Evolutionary conservation across 2,797 vertebrate genomes (phyloP).

Genomic region (Nyctibius grandis): DNA sequence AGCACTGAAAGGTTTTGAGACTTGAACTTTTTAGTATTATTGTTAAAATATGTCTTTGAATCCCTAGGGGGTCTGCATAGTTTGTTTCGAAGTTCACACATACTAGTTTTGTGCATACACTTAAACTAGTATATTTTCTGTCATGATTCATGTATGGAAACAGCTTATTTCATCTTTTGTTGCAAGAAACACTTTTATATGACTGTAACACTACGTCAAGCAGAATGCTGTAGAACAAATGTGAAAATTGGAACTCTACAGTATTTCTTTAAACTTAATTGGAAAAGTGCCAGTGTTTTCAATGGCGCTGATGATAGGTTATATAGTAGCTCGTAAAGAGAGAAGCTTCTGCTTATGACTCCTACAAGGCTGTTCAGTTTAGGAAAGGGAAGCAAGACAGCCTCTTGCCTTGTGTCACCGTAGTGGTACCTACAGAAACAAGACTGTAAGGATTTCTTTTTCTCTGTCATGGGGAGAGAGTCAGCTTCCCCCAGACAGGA

Average conservation of each 20-base stretch:
- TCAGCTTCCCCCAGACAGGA: neutral
- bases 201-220: neutral
- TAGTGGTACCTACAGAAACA: neutral
- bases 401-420: neutral
- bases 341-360: neutral
- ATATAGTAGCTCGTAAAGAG: neutral
- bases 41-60: neutral
- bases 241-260: neutral
- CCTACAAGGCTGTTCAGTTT: neutral
- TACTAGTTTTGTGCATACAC: neutral
- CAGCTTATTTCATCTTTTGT: neutral
- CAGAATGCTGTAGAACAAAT: neutral
- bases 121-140: neutral
- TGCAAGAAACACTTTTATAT: neutral
- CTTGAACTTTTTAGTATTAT: neutral
- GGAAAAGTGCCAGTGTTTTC: neutral
- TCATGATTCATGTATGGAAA: neutral
- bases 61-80: neutral
- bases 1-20: neutral
- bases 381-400: neutral
- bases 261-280: neutral
- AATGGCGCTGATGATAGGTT: neutral
- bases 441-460: neutral
- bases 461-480: accelerated
- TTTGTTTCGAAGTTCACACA: accelerated